Conservation (phyloP, 2,797 vertebrate genomes). For the Spizella passerina region DNA sequence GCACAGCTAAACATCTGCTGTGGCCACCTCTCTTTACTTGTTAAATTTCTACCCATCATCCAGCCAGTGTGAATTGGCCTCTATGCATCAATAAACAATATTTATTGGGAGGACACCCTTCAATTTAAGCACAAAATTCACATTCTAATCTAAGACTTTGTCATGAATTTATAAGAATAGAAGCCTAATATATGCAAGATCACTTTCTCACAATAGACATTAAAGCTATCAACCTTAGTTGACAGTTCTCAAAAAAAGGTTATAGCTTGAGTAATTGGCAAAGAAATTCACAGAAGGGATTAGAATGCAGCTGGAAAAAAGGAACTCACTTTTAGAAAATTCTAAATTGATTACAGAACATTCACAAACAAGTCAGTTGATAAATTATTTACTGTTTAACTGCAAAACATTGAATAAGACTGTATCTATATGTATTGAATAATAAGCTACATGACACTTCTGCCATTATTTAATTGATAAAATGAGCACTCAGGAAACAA, state of each 20-base stretch:
- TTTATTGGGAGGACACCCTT: accelerated
- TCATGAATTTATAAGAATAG: background rate
- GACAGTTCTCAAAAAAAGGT: background rate
- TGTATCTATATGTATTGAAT: background rate
- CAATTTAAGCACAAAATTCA: background rate
- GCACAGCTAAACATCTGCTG: background rate
- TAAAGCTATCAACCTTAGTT: background rate
- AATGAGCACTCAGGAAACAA: slow-evolving; percentile 13
- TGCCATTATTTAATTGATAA: slow-evolving; percentile 29
- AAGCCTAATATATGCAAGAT: background rate
- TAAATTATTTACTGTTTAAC: background rate
- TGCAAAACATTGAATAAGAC: background rate
- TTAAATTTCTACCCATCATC: background rate
- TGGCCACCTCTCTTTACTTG: background rate
- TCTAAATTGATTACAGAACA: background rate
- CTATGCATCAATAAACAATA: background rate
- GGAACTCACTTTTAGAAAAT: background rate
- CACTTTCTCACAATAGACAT: background rate
- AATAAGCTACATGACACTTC: background rate
- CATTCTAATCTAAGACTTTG: background rate
- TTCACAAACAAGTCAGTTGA: background rate
- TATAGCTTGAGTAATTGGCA: background rate
- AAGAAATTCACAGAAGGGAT: background rate
- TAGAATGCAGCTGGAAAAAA: background rate
- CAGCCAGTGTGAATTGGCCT: background rate